Conservation (phyloP, 2,888 invertebrate species). For the Meteorus colon region DNA sequence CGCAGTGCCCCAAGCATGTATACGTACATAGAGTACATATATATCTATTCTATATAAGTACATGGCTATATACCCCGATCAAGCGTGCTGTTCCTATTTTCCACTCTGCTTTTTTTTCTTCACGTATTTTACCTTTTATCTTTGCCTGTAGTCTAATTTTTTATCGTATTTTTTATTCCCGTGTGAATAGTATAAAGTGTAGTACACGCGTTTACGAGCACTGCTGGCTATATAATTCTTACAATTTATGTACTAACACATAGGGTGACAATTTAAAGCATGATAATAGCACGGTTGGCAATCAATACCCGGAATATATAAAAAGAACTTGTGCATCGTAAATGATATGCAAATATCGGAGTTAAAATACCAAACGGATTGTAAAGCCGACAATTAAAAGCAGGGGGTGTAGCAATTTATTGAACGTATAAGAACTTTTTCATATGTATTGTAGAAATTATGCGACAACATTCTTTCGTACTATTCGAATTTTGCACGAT, state of each 20-base stretch:
- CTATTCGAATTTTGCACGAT: no score
- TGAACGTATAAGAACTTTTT: no score
- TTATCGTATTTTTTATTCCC: background rate
- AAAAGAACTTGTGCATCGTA: no score
- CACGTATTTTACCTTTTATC: conserved; percentile 41
- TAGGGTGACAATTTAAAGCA: background rate
- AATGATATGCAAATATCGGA: no score
- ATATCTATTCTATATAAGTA: conserved; percentile 26
- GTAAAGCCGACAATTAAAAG: no score
- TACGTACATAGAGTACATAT: conserved; percentile 7
- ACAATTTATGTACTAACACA: conserved; percentile 7
- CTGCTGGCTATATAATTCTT: background rate
- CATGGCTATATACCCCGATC: conserved; percentile 25
- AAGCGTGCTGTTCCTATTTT: conserved; percentile 35
- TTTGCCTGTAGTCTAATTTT: conserved; percentile 31
- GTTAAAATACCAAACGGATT: no score
- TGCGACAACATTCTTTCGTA: no score
- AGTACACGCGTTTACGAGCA: background rate
- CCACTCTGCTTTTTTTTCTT: conserved; percentile 29
- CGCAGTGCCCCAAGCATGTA: conserved; percentile 32
- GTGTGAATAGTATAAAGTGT: background rate
- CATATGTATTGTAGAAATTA: no score
- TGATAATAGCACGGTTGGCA: no score
- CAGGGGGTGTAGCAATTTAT: no score
- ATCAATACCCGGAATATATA: no score